Base-by-base conservation (phyloP, 35 echinoderm and acorn worm genomes). In the Stichopus chloronotus region DNA sequence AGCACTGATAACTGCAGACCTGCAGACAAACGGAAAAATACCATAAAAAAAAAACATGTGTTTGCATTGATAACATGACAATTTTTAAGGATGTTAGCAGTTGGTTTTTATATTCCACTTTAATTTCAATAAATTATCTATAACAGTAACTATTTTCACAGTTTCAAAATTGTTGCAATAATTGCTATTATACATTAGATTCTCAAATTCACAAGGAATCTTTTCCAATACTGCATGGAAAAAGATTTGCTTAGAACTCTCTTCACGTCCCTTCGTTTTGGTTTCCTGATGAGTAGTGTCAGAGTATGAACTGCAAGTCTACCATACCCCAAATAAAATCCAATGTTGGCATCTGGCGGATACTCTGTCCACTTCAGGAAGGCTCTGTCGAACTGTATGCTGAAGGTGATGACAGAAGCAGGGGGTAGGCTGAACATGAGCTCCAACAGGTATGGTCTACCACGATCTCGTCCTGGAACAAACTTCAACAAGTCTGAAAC, bases 311-410 rank as follows among this genome's bases (percentile, higher is more conserved):
- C 0, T 4, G 78, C 11, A 16, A 16, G n/a, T 9, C 20, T 23
- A 5, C 9, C 92, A 86, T 91, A 98, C 97, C 95, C 93, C 11
- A 96, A 92, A 78, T 96, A 92, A 52, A 96, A 98, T 52, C 97
- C 97, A 83, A 95, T 98, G 19, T 98, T 98, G 9, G 95, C 97
- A 94, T 98, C 97, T 13, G 97, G 97, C 9, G 97, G 97, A 59
- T 98, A 88, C 78, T 98, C 97, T 11, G 97, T 98, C 97, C 97
- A 98, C 57, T 96, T 96, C 53, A 98, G 55, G 88, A 94, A 98
- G 16, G 97, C 97, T 79, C 94, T 98, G 24, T 96, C 97, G 94
- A 96, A 98, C 72, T 96, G 90, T 9, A 96, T 94, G 52, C 87
- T 96, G 52, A 98, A 71, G 30, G 90, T 94, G 7, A 91, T 96